A percentile compares a stretch with the other conserved stretches of the same genome.
phyloP scores from a whole-genome alignment of 2,888 invertebrate species.

The Temnothorax ravouxi region DNA sequence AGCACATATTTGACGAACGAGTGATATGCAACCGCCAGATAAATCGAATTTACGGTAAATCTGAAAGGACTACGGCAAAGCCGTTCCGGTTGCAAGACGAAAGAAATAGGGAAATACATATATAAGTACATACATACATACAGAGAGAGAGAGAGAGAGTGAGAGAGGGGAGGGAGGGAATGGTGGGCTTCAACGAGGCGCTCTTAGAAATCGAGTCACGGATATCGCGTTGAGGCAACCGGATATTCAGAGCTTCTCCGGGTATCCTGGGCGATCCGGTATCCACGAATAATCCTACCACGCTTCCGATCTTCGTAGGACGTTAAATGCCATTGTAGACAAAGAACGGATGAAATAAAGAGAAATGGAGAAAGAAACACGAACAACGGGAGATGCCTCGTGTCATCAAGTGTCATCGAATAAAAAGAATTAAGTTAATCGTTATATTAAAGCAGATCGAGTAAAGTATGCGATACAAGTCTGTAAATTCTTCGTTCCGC shows the following conservation, averaged over 20 bases:
- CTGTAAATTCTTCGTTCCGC: not conserved
- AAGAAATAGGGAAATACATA: constrained; percentile 63
- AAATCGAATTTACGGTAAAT: constrained; percentile 69
- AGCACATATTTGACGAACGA: constrained; percentile 60
- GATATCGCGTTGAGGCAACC: constrained; percentile 82
- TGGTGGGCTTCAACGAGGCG: constrained; percentile 62
- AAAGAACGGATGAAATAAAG: constrained; percentile 57
- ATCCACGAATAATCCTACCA: constrained; percentile 80
- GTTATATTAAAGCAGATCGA: constrained; percentile 2
- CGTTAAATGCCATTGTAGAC: constrained; percentile 73
- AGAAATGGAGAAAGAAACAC: constrained; percentile 53
- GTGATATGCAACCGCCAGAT: constrained; percentile 62
- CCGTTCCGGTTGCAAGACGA: constrained; percentile 46
- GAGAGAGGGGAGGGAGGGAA: not conserved
- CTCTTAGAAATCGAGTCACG: constrained; percentile 83
- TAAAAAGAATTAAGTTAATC: constrained; percentile 2
- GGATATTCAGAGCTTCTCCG: constrained; percentile 74
- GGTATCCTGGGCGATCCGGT: constrained; percentile 75
- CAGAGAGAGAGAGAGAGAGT: not conserved
- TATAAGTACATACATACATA: constrained; percentile 39
- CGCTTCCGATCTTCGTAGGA: constrained; percentile 77
- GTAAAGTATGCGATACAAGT: constrained; percentile 1
- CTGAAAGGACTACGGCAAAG: constrained; percentile 52
- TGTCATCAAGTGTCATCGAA: not conserved
- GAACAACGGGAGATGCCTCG: not conserved